Conservation (phyloP, 2,888 invertebrate species). For the Biston stratarius region DNA sequence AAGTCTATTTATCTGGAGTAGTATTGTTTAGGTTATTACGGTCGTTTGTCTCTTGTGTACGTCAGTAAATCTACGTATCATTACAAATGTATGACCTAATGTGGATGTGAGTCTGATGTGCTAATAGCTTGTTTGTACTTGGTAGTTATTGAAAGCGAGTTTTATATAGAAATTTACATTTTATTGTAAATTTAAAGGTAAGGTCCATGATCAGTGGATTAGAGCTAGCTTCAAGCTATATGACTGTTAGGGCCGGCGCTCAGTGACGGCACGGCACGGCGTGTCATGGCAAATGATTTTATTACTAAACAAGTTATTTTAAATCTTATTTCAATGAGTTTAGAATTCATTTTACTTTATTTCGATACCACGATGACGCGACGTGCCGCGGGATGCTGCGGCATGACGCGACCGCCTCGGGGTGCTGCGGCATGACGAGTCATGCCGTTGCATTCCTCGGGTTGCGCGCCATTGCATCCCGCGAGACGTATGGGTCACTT, state of each 20-base stretch:
- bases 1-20: constrained; percentile 71
- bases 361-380: too few relatives aligned
- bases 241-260: neutral
- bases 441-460: too few relatives aligned
- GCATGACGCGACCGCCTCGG: too few relatives aligned
- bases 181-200: neutral
- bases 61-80: constrained; percentile 51
- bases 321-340: too few relatives aligned
- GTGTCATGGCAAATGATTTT: too few relatives aligned
- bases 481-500: too few relatives aligned
- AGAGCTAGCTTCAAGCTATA: neutral
- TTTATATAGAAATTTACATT: neutral
- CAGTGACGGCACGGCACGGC: too few relatives aligned
- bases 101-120: constrained; percentile 74
- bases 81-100: constrained; percentile 52
- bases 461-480: too few relatives aligned
- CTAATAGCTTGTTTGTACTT: constrained; percentile 30
- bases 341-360: too few relatives aligned
- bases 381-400: too few relatives aligned
- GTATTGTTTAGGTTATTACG: constrained; percentile 61
- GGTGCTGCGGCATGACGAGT: too few relatives aligned
- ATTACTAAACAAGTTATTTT: too few relatives aligned
- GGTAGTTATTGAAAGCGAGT: constrained; percentile 18
- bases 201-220: neutral
- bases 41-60: constrained; percentile 55